Conservation (phyloP, 2,888 invertebrate genomes). For the Acholoe squamosa region DNA sequence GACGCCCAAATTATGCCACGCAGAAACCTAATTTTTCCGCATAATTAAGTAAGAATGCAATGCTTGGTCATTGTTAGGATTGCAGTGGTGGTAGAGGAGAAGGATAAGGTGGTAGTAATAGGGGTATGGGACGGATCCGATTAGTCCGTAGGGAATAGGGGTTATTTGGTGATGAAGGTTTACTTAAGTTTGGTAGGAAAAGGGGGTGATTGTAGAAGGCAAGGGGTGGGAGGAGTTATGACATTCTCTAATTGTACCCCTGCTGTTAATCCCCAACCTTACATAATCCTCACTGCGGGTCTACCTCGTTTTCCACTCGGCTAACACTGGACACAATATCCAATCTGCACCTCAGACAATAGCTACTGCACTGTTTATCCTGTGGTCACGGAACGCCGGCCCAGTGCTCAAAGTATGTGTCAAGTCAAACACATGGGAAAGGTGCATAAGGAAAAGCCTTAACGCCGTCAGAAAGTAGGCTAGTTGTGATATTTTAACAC, state of each 20-base stretch:
- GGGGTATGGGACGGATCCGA: not conserved
- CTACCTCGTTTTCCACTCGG: slow-evolving; percentile 32
- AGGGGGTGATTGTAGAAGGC: not conserved
- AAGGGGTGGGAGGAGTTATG: slow-evolving; percentile 14
- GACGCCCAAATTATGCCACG: not conserved
- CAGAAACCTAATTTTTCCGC: slow-evolving; percentile 21
- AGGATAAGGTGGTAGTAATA: not conserved
- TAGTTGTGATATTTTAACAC: slow-evolving; percentile 11
- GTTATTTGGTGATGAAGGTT: not conserved
- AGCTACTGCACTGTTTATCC: not conserved
- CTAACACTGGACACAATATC: slow-evolving; percentile 45
- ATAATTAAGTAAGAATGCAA: not conserved
- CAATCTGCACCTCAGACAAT: not conserved
- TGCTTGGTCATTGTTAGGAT: not conserved
- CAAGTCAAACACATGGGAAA: not conserved
- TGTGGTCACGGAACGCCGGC: not conserved
- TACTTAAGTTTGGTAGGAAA: not conserved
- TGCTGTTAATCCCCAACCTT: slow-evolving; percentile 24
- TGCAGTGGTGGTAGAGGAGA: not conserved
- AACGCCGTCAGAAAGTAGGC: not conserved
- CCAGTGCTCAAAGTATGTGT: not conserved
- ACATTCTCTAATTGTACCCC: slow-evolving; percentile 30
- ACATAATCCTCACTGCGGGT: not conserved
- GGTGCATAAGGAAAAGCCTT: not conserved
- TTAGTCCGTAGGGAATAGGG: not conserved